Conservation (phyloP, 2,797 vertebrate species). For the Tympanoctomys barrerae region DNA sequence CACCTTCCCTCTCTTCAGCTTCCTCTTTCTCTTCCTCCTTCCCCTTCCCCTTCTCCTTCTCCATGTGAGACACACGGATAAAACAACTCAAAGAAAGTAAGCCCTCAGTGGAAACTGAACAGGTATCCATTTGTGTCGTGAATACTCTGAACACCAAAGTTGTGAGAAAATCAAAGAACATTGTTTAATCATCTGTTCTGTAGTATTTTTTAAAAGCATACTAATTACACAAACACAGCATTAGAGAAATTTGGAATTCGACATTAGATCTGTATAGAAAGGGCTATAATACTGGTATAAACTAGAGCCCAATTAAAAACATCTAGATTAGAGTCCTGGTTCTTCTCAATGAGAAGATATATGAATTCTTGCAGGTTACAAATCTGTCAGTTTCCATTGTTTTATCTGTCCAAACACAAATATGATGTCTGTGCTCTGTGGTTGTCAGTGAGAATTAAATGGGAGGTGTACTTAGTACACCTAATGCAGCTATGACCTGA, state of each 20-base stretch:
- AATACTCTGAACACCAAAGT: background rate
- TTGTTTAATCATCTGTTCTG: background rate
- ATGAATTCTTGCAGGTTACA: background rate
- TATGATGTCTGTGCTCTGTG: background rate
- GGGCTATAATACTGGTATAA: background rate
- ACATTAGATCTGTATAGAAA: background rate
- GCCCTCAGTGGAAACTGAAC: background rate
- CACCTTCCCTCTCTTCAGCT: too few species aligned
- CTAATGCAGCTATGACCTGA: accelerated
- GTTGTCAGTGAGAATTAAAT: background rate
- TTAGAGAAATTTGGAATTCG: background rate
- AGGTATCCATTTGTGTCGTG: background rate
- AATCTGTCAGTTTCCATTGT: background rate
- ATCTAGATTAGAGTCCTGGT: background rate
- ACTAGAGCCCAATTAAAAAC: background rate
- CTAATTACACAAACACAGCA: background rate
- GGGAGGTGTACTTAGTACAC: background rate
- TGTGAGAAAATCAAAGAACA: background rate
- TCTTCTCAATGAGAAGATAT: background rate
- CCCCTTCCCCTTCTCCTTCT: background rate
- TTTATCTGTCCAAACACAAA: background rate
- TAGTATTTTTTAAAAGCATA: background rate
- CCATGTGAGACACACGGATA: background rate
- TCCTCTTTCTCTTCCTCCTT: background rate
- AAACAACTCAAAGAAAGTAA: accelerated